Evolutionary conservation across 1,140 invertebrate genomes (phyloP), one percentile per base, ranked within the genome.

Genomic region (Macrostomum lignano): DNA sequence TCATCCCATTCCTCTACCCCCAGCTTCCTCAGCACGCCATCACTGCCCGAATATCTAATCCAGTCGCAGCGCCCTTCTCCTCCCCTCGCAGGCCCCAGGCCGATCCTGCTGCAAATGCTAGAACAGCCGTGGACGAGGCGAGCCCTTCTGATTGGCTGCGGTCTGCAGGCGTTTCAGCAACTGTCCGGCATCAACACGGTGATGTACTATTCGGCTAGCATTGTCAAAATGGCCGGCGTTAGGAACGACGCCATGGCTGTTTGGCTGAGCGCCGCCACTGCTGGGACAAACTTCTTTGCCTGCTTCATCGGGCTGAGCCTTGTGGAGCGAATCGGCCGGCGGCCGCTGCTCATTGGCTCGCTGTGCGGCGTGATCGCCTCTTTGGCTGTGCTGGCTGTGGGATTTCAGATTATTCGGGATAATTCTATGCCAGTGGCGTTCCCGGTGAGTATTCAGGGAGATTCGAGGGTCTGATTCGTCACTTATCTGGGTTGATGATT

Each of bases 141-240:
- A 36, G 65, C 67, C 3, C 48, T 70, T 0, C 20, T 66, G n/a
- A 48, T 70, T 5, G 68, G 68, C 2, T 66, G 62, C 44, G 43
- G 58, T 24, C 47, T 69, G 9, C 65, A 67, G 40, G 48, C 60
- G 22, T 57, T 67, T 26, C 65, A 68, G 43, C 66, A 68, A 44
- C 39, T 69, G 2, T 52, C 62, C 10, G 68, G 68, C 24, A 67
- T 69, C 40, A 70, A 69, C 41, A 68, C 65, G 7, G 63, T 69
- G 25, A 69, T 69, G 67, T 67, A 68, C 44, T 68, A 68, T 46
- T 65, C 62, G 36, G 65, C 65, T 5, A 65, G 61, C 17, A 69
- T 70, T 33, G 69, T 69, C 35, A 51, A 62, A 30, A 67, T 67
- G 58, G 59, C 67, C 1, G 67, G 68, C 17, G 53, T 68, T 3